Evolutionary conservation across 1,140 invertebrate species (phyloP), one percentile per base, ranked within the genome.

Genomic region (Bombus consobrinus): DNA sequence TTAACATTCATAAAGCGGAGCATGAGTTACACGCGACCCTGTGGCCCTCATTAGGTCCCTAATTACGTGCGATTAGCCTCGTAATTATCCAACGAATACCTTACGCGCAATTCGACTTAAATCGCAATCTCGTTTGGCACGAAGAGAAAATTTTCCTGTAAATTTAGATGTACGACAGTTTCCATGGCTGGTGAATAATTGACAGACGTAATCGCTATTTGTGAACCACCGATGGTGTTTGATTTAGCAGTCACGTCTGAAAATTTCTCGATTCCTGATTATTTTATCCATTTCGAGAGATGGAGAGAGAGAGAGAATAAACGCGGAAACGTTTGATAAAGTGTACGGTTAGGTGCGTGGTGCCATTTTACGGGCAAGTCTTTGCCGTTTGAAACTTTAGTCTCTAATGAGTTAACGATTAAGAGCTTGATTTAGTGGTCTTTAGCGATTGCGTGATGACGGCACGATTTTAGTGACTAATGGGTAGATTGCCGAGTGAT

Each of bases 61-160:
- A 91, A 91, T 91, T 91, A 89, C 87, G 79, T 57, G 87, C 88
- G 91, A 91, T 91, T 91, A 91, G 81, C 71, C 88, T 53, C 39
- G 88, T 90, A 87, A 91, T 91, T 91, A 91, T 77, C 47, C 47
- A 73, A 22, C n/a, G 88, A 86, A 91, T 85, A 73, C 77, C 84
- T 91, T 91, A 89, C n/a, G 32, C 41, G 72, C 41, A n/a, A 12
- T 12, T 34, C 43, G 34, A 22, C 73, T 25, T 25, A 34, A 75
- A 57, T 37, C 34, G 47, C 34, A 13, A 59, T 72, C 13, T 13
- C 12, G 2, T 15, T 37, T 8, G 32, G 13, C 18, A 43, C 22
- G 18, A 9, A 28, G 25, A 37, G 15, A 34, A 66, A 2, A 66
- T 66, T 66, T 34, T 34, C 62, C 12, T 32, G 1, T 13, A 32